Percentiles rank a stretch among this genome's conserved stretches.
phyloP scores from a whole-genome alignment of 2,113 vertebrate genomes.

The Lagopus muta region DNA sequence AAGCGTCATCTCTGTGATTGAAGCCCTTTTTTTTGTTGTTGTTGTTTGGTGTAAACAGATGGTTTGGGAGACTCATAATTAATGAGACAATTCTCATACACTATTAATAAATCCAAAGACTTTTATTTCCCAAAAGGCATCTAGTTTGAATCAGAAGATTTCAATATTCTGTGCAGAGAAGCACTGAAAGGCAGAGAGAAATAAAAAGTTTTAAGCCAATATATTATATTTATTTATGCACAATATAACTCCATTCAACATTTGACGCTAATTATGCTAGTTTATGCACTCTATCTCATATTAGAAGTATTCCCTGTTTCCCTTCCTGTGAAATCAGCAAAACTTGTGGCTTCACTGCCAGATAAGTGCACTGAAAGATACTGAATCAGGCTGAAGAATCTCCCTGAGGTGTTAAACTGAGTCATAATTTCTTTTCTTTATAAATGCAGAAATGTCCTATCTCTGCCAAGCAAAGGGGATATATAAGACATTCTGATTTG shows the following conservation, averaged over 20 bases:
- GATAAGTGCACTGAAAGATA: neutral
- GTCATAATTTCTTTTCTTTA: neutral
- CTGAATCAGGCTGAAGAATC: neutral
- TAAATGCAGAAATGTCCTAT: neutral
- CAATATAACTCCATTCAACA: neutral
- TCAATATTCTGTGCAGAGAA: neutral
- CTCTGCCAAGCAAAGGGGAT: neutral
- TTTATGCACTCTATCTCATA: neutral
- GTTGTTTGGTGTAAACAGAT: neutral
- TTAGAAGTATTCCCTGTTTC: neutral
- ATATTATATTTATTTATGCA: neutral
- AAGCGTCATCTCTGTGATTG: neutral
- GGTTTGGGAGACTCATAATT: neutral
- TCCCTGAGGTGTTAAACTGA: neutral
- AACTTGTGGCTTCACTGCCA: neutral
- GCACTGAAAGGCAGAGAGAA: neutral
- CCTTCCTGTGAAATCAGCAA: neutral
- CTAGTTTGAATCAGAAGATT: neutral
- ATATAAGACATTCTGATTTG: neutral
- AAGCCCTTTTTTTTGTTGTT: neutral
- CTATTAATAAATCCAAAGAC: neutral
- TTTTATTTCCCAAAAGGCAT: constrained; percentile 15
- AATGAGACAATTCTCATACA: neutral
- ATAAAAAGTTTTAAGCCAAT: neutral
- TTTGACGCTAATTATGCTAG: neutral